Evolutionary conservation across 1,140 invertebrate species (phyloP).

Genomic region (Drosophila quadrilineata): DNA sequence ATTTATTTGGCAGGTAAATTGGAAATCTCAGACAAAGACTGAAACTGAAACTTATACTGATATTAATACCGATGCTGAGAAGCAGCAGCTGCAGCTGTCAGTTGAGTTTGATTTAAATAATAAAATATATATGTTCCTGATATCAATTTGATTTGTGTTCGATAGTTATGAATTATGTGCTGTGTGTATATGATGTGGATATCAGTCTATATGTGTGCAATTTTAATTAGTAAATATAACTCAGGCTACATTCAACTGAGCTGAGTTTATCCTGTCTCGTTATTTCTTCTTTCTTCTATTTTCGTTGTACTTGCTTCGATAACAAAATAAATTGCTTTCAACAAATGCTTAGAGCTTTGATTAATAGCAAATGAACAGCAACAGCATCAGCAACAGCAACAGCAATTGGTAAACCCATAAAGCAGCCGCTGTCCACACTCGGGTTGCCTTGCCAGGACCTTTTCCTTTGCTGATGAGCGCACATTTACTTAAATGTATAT

Average conservation of each 20-base stretch:
- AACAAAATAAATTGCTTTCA: slow-evolving; percentile 78
- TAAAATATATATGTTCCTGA: slow-evolving; percentile 45
- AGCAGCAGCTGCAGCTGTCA: slow-evolving; percentile 21
- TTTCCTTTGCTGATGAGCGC: slow-evolving; percentile 60
- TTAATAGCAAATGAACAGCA: slow-evolving; percentile 55
- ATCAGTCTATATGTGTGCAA: too few relatives aligned
- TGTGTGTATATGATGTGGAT: too few relatives aligned
- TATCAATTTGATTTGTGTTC: slow-evolving; percentile 34
- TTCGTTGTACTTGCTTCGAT: slow-evolving; percentile 52
- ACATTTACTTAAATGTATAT: slow-evolving; percentile 67
- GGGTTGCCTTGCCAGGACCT: neutral
- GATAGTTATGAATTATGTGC: slow-evolving; percentile 46
- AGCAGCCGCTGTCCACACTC: slow-evolving; percentile 8
- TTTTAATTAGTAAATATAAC: neutral
- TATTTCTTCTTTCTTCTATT: neutral
- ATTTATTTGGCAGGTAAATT: slow-evolving; percentile 29
- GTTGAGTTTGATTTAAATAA: slow-evolving; percentile 48
- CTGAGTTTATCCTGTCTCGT: neutral
- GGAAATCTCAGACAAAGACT: slow-evolving; percentile 9
- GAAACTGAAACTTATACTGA: too few relatives aligned
- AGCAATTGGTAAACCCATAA: slow-evolving; percentile 42
- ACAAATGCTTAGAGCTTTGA: slow-evolving; percentile 71
- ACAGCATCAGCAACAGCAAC: slow-evolving; percentile 16
- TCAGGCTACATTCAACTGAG: slow-evolving; percentile 8
- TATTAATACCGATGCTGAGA: too few relatives aligned